phyloP scores from a whole-genome alignment of 2,888 invertebrate genomes.

The Patella depressa region DNA sequence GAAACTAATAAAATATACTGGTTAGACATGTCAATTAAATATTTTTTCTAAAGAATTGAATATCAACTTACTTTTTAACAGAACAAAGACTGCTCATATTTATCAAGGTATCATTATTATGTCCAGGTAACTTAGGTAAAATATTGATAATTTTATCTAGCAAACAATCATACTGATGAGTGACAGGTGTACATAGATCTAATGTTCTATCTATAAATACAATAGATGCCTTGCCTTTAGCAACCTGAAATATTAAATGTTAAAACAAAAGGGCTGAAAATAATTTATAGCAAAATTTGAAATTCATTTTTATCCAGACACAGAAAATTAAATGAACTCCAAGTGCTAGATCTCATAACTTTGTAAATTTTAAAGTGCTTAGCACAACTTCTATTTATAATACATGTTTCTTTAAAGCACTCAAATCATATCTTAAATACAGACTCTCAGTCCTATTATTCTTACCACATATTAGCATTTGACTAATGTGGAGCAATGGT shows the following conservation, averaged over 20 bases:
- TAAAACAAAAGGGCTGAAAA: no score
- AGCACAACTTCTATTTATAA: no score
- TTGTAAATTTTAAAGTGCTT: no score
- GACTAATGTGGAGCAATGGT: no score
- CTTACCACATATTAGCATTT: background rate
- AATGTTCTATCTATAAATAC: constrained; percentile 78
- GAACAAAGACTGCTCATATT: constrained; percentile 78
- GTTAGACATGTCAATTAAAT: no score
- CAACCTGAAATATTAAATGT: constrained; percentile 47
- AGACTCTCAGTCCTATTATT: background rate
- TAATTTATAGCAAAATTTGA: no score
- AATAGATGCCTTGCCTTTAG: constrained; percentile 66
- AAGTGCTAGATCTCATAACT: no score
- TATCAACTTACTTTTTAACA: constrained; percentile 42
- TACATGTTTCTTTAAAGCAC: no score
- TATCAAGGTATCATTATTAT: constrained; percentile 78
- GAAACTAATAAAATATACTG: no score
- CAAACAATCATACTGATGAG: constrained; percentile 77
- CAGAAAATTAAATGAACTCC: no score
- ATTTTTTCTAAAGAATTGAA: background rate
- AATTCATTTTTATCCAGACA: no score
- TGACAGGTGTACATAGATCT: constrained; percentile 78
- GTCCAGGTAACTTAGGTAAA: constrained; percentile 78
- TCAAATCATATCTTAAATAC: background rate
- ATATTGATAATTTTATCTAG: constrained; percentile 73